These are phyloP conservation scores for Darevskia mixta DNA, from an alignment of 2,797 vertebrate species.

Conservation along the genomic window DNA sequence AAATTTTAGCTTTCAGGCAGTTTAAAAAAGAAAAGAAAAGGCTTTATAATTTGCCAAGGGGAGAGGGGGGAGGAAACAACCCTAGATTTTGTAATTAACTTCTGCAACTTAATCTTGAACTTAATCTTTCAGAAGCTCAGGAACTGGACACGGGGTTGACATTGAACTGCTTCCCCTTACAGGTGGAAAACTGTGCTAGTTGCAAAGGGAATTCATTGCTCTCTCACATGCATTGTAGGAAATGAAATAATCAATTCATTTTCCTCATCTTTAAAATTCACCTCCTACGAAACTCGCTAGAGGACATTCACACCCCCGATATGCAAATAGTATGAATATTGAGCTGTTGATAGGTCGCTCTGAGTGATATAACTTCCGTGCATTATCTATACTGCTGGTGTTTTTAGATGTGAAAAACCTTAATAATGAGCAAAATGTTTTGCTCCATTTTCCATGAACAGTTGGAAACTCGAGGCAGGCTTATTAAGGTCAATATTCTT, in stretches of 20 bases:
- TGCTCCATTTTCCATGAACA: background rate
- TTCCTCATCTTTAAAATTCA: slow-evolving; percentile 21
- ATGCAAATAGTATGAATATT: slow-evolving; percentile 23
- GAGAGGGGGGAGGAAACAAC: background rate
- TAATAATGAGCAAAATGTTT: slow-evolving; percentile 19
- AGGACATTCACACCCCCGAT: slow-evolving; percentile 12
- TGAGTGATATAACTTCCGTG: slow-evolving; percentile 8
- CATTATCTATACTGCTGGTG: background rate
- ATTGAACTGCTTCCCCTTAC: slow-evolving; percentile 31
- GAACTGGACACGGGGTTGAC: background rate
- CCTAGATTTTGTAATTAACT: slow-evolving; percentile 61
- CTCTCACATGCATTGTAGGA: slow-evolving; percentile 5
- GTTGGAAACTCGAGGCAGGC: slow-evolving; percentile 1
- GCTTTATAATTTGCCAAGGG: slow-evolving; percentile 35
- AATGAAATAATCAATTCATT: slow-evolving; percentile 27
- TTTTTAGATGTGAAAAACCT: slow-evolving; percentile 8
- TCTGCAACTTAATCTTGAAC: slow-evolving; percentile 55
- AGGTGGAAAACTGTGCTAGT: slow-evolving; percentile 20
- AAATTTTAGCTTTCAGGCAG: slow-evolving; percentile 36
- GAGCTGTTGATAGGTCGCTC: background rate
- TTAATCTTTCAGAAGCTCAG: slow-evolving; percentile 37
- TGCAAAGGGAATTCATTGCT: slow-evolving; percentile 30
- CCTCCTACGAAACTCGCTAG: background rate
- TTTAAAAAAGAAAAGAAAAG: slow-evolving; percentile 16
- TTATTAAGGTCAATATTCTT: slow-evolving; percentile 26